Percentiles rank a stretch among this genome's conserved stretches.
Evolutionary conservation across 2,888 invertebrate species (phyloP).

Genomic region (Gnatocerus cornutus): DNA sequence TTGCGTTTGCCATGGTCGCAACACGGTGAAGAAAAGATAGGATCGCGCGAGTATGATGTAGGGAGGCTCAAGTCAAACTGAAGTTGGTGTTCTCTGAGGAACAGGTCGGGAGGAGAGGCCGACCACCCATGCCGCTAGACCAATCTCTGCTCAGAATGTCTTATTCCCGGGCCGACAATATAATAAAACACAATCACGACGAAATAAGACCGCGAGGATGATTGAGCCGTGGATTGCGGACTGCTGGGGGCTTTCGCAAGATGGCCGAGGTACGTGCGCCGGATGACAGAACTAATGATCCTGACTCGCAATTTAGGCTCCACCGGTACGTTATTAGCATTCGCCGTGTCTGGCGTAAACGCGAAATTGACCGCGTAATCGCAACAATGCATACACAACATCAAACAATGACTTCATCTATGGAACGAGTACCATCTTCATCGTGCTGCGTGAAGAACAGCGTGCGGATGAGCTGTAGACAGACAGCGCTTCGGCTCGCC

Average conservation of each 20-base stretch:
- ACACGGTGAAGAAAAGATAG: conserved; percentile 56
- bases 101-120: conserved; percentile 60
- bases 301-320: conserved; percentile 59
- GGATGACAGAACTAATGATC: conserved; percentile 63
- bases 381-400: conserved; percentile 53
- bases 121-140: conserved; percentile 72
- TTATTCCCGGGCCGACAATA: conserved; percentile 70
- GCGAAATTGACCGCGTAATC: conserved; percentile 48
- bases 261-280: conserved; percentile 63
- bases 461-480: not conserved
- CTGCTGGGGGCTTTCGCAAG: conserved; percentile 63
- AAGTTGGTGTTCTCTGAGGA: conserved; percentile 60
- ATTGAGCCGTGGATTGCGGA: conserved; percentile 70
- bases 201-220: conserved; percentile 69
- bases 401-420: conserved; percentile 55
- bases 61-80: conserved; percentile 64
- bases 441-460: not conserved
- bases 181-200: conserved; percentile 71
- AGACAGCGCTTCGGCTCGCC: not conserved
- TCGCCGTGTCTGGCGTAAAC: conserved; percentile 36
- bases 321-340: conserved; percentile 47
- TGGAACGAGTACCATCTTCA: conserved; percentile 1
- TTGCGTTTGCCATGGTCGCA: conserved; percentile 43
- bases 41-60: conserved; percentile 63
- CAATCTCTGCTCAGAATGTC: conserved; percentile 71